Percentiles rank a stretch among this genome's conserved stretches.
These are phyloP conservation scores for Pelusios castaneus DNA, from an alignment of 2,113 vertebrate species.

Conservation along the genomic window DNA sequence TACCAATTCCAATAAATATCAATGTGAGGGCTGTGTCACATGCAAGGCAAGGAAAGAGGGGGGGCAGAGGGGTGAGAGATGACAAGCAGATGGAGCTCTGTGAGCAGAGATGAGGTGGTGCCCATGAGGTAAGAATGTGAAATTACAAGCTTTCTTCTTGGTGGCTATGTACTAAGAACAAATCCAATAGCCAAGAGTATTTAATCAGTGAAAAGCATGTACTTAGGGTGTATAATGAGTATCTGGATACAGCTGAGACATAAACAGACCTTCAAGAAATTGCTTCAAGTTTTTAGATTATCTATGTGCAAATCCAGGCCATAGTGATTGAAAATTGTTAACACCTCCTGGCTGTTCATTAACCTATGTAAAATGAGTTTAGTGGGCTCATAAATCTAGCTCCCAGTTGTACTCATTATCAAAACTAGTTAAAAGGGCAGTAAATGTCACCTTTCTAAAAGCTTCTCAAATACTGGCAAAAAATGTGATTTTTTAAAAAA, in stretches of 20 bases:
- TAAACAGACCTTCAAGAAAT: not conserved
- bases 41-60: not conserved
- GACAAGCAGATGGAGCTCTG: not conserved
- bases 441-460: not conserved
- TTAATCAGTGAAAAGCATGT: not conserved
- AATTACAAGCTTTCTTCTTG: not conserved
- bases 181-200: not conserved
- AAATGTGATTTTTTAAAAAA: not conserved
- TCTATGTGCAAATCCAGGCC: not conserved
- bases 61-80: not conserved
- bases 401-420: not conserved
- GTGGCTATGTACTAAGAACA: not conserved
- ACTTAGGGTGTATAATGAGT: not conserved
- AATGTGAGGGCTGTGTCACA: rapidly evolving
- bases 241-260: not conserved
- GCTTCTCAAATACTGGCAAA: not conserved
- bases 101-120: not conserved
- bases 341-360: not conserved
- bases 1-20: not conserved
- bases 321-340: not conserved
- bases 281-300: not conserved
- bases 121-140: not conserved
- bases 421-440: not conserved
- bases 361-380: not conserved
- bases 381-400: not conserved